These are phyloP conservation scores for Trichonephila clavata DNA, from an alignment of 1,140 invertebrate species.

Conservation along the genomic window DNA sequence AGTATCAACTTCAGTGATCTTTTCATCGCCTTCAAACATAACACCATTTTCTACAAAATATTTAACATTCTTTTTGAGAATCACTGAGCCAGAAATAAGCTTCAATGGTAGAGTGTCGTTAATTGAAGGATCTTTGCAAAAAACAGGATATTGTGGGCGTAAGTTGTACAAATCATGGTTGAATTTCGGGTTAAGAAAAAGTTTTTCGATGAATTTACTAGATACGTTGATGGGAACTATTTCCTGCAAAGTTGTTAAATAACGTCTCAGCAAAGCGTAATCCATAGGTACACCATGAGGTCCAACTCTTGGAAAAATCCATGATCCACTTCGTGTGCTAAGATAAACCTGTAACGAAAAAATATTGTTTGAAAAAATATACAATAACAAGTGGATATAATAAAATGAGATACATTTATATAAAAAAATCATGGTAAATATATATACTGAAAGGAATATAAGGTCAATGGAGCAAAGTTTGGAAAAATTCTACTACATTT, in stretches of 20 bases:
- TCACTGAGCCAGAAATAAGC: constrained; percentile 81
- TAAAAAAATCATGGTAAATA: too few relatives aligned
- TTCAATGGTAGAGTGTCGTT: constrained; percentile 1
- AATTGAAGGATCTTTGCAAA: constrained; percentile 17
- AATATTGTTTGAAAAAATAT: too few relatives aligned
- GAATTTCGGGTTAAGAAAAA: not conserved
- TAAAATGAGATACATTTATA: too few relatives aligned
- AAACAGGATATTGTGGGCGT: not conserved
- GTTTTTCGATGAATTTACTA: not conserved
- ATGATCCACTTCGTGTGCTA: constrained; percentile 82
- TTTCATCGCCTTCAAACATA: constrained; percentile 78
- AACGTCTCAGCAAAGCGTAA: constrained; percentile 6
- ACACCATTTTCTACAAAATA: constrained; percentile 80
- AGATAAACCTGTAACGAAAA: constrained; percentile 80
- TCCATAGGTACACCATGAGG: constrained; percentile 80
- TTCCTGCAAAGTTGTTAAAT: not conserved
- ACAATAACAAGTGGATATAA: too few relatives aligned
- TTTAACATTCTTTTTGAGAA: constrained; percentile 80
- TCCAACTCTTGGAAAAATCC: constrained; percentile 81
- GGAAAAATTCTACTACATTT: too few relatives aligned
- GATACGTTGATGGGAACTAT: not conserved
- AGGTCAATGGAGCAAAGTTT: too few relatives aligned
- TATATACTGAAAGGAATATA: too few relatives aligned
- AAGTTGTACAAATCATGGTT: constrained; percentile 18
- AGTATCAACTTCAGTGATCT: constrained; percentile 78